Evolutionary conservation across 2,113 vertebrate genomes (phyloP).

Genomic region (Coptodon bakossiorum): DNA sequence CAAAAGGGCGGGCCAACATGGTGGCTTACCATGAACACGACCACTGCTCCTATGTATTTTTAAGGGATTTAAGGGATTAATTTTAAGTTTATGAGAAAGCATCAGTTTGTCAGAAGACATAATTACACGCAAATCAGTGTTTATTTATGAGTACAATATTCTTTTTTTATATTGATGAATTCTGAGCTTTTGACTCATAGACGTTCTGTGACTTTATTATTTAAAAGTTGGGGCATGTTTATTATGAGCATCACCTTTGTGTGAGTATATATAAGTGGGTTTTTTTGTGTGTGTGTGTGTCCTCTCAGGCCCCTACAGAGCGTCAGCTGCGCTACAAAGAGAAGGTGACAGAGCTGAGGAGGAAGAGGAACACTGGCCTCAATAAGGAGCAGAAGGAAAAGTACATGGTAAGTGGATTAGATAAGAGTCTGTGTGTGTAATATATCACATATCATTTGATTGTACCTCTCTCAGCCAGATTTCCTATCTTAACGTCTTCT

Average conservation of each 20-base stretch:
- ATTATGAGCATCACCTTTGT: neutral
- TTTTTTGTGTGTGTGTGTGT: neutral
- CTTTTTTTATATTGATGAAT: neutral
- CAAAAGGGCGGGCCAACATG: rapidly evolving
- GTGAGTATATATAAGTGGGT: neutral
- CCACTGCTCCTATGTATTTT: neutral
- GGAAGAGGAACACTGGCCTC: slow-evolving; percentile 87
- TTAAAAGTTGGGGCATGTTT: neutral
- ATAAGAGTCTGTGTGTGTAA: neutral
- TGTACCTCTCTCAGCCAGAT: neutral
- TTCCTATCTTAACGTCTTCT: rapidly evolving
- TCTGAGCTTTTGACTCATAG: neutral
- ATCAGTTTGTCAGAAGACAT: neutral
- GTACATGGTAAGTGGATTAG: slow-evolving; percentile 73
- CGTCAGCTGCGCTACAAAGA: slow-evolving; percentile 94
- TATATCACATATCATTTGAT: neutral
- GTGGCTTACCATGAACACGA: neutral
- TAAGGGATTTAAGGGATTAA: neutral
- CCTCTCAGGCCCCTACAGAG: slow-evolving; percentile 83
- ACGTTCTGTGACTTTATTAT: neutral
- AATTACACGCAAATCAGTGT: rapidly evolving
- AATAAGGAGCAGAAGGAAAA: slow-evolving; percentile 97
- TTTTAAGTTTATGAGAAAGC: neutral
- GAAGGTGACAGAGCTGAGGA: slow-evolving; percentile 95
- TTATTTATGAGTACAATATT: neutral